Evolutionary conservation across 2,113 vertebrate species (phyloP).

Genomic region (Platichthys flesus): DNA sequence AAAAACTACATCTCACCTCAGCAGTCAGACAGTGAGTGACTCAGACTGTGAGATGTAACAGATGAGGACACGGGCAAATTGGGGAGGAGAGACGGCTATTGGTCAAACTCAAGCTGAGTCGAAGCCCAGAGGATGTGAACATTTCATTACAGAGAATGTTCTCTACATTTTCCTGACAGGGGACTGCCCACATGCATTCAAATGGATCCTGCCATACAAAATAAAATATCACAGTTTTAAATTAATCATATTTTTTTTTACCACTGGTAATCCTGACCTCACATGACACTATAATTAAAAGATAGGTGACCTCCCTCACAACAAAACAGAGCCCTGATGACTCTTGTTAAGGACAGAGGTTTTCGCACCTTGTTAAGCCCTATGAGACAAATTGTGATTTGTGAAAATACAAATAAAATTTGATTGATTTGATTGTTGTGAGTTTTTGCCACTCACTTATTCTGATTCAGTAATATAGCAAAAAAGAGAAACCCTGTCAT

Average conservation of each 20-base stretch:
- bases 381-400: too few relatives aligned
- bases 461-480: too few relatives aligned
- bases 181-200: not conserved
- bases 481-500: conserved; percentile 9
- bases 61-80: not conserved
- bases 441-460: too few relatives aligned
- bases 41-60: not conserved
- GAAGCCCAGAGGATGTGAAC: not conserved
- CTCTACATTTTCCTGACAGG: not conserved
- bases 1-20: conserved; percentile 1
- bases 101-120: conserved; percentile 4
- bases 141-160: not conserved
- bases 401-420: too few relatives aligned
- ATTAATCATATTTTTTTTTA: too few relatives aligned
- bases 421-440: too few relatives aligned
- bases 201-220: not conserved
- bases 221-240: too few relatives aligned
- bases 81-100: not conserved
- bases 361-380: too few relatives aligned
- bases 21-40: conserved; percentile 10
- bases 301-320: not conserved
- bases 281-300: too few relatives aligned
- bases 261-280: too few relatives aligned
- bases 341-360: too few relatives aligned
- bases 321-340: conserved; percentile 30